A percentile compares a stretch with the other conserved stretches of the same genome.
Conservation (phyloP, 2,797 vertebrate species). For the Hippopotamyrus pictus region DNA sequence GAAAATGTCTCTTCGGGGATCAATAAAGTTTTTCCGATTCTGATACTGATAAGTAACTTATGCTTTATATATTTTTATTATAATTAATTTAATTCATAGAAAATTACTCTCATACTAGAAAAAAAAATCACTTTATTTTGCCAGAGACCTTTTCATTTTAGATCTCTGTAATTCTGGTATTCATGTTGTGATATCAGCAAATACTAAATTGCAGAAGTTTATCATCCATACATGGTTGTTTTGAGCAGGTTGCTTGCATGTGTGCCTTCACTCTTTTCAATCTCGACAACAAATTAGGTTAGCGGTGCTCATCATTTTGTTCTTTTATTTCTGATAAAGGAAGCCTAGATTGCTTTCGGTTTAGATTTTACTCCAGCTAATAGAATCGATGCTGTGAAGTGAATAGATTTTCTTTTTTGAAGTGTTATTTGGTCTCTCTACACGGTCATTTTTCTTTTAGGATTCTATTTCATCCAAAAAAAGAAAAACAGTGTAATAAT, state of each 20-base stretch:
- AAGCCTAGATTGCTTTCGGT: not conserved
- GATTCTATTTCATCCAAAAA: not conserved
- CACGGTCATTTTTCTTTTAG: not conserved
- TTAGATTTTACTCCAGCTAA: slow-evolving; percentile 8
- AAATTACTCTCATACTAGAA: not conserved
- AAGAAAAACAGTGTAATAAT: not conserved
- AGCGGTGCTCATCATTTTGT: not conserved
- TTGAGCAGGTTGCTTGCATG: not conserved
- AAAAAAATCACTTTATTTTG: not conserved
- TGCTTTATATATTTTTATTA: not conserved
- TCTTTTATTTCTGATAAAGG: not conserved
- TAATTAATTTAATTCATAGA: not conserved
- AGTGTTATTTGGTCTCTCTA: not conserved
- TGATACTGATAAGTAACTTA: too few species aligned
- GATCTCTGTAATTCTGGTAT: too few species aligned
- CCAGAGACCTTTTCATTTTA: not conserved
- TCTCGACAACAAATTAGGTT: not conserved
- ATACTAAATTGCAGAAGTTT: not conserved
- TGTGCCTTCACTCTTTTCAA: not conserved
- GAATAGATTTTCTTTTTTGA: not conserved
- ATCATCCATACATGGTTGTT: not conserved
- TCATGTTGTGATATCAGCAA: not conserved
- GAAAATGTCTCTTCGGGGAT: too few species aligned
- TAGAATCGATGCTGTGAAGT: not conserved
- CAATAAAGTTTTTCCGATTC: too few species aligned